Conservation (phyloP, 1,140 invertebrate genomes). For the Heliconius melpomene region DNA sequence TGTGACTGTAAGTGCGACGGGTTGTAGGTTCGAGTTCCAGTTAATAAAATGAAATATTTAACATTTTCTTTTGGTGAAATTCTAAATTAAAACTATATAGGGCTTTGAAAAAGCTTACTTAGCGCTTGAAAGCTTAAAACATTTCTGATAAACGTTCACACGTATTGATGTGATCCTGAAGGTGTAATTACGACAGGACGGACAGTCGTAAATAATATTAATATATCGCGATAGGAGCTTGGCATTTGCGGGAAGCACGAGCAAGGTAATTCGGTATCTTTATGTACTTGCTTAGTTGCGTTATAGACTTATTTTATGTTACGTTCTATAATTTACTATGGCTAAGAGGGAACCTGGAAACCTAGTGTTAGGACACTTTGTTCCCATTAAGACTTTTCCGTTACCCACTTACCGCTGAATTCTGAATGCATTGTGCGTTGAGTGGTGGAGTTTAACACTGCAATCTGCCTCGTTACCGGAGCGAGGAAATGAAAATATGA, state of each 20-base stretch:
- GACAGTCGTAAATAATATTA: slow-evolving; percentile 76
- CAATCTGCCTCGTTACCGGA: no score
- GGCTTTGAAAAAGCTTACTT: neutral
- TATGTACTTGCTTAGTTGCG: neutral
- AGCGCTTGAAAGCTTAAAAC: neutral
- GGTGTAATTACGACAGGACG: slow-evolving; percentile 45
- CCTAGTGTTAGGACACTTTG: no score
- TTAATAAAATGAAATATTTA: no score
- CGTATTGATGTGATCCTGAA: slow-evolving; percentile 40
- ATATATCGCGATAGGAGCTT: slow-evolving; percentile 70
- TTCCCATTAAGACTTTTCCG: no score
- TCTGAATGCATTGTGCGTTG: no score
- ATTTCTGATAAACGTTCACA: slow-evolving; percentile 30
- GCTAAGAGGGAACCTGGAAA: neutral
- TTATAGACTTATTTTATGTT: slow-evolving; percentile 9
- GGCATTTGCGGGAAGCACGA: slow-evolving; percentile 75
- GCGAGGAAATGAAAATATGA: no score
- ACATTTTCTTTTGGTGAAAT: no score
- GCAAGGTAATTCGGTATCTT: slow-evolving; percentile 63
- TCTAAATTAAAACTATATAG: no score
- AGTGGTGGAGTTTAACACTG: no score
- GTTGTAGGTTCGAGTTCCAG: no score
- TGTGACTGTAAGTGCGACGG: no score
- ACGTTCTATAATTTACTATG: slow-evolving; percentile 12
- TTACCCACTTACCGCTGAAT: no score